Evolutionary conservation across 2,888 invertebrate genomes (phyloP), one percentile per base, ranked within the genome.

Genomic region (Tillus elongatus): DNA sequence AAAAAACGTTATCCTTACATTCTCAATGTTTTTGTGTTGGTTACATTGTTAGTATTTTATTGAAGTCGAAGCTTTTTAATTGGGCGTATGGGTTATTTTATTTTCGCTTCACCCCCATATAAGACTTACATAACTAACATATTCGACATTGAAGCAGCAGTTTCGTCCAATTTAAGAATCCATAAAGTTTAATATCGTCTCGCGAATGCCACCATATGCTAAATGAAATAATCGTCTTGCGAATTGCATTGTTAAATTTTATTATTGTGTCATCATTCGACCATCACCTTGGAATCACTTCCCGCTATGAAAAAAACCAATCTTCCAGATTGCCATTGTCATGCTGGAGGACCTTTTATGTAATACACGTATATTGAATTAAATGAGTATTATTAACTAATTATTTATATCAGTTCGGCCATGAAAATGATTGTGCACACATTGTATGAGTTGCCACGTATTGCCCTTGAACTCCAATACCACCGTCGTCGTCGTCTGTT

Each of bases 331-430:
- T 34, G 29, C 29, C 33, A 33, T 19, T 19, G 24, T 19, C 6
- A 19, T 34, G 32, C 39, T 36, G 41, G 39, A 40, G 43, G 43
- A 33, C 38, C 50, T 47, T 53, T 52, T 51, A 54, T 56, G 54
- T 53, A 51, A 51, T 50, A 54, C 46, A 49, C 46, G 46, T 48
- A 53, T 51, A 56, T 54, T 56, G 52, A 53, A 54, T 55, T 54
- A 55, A 56, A 54, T 43, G 49, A 44, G 39, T 52, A 52, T 55
- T 56, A 58, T 61, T 58, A 57, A 56, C 57, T 56, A 58, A 59
- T 60, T 60, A 58, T 53, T 52, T 56, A 54, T 56, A 61, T 61
- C 58, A 61, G 47, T 60, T 58, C 55, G 62, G 51, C 62, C 62
- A 53, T 62, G 62, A 60, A 57, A 53, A 50, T 47, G 51, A 57